Percentiles rank a stretch among this genome's conserved stretches.
These are phyloP conservation scores for Cyprinus carpio DNA, from an alignment of 2,113 vertebrate genomes.

Conservation along the genomic window DNA sequence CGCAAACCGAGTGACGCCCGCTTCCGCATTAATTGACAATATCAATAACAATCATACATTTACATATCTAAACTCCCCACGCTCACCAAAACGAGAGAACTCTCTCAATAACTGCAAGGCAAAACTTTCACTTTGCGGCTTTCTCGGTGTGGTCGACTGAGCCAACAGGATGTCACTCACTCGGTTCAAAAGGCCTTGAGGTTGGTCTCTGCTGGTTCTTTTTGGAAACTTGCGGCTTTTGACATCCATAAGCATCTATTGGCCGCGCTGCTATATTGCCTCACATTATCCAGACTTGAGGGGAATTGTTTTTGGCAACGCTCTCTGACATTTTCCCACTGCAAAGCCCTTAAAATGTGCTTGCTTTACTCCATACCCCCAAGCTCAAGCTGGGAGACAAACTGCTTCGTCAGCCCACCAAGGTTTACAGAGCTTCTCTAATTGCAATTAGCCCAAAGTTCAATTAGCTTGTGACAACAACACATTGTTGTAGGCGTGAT, in stretches of 20 bases:
- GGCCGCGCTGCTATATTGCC: slow-evolving; percentile 75
- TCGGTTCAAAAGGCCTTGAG: slow-evolving; percentile 74
- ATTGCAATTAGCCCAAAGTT: slow-evolving; percentile 56
- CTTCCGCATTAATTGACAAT: slow-evolving; percentile 65
- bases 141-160: slow-evolving; percentile 73
- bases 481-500: slow-evolving; percentile 18
- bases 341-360: slow-evolving; percentile 65
- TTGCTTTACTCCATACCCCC: slow-evolving; percentile 54
- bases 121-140: slow-evolving; percentile 81
- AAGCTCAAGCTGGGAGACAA: slow-evolving; percentile 38
- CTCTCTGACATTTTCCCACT: slow-evolving; percentile 73
- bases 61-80: slow-evolving; percentile 67
- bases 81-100: slow-evolving; percentile 67
- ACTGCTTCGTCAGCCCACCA: neutral
- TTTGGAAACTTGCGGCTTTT: slow-evolving; percentile 80
- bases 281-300: slow-evolving; percentile 79
- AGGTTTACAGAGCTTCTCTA: slow-evolving; percentile 41
- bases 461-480: slow-evolving; percentile 39
- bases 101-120: slow-evolving; percentile 79
- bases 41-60: slow-evolving; percentile 64
- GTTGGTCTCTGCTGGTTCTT: slow-evolving; percentile 79
- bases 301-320: slow-evolving; percentile 79
- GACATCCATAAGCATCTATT: slow-evolving; percentile 78
- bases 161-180: slow-evolving; percentile 78
- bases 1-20: slow-evolving; percentile 57